A percentile compares a stretch with the other conserved stretches of the same genome.
These are phyloP conservation scores for Tenthredo amoena DNA, from an alignment of 2,888 invertebrate genomes.

Conservation along the genomic window DNA sequence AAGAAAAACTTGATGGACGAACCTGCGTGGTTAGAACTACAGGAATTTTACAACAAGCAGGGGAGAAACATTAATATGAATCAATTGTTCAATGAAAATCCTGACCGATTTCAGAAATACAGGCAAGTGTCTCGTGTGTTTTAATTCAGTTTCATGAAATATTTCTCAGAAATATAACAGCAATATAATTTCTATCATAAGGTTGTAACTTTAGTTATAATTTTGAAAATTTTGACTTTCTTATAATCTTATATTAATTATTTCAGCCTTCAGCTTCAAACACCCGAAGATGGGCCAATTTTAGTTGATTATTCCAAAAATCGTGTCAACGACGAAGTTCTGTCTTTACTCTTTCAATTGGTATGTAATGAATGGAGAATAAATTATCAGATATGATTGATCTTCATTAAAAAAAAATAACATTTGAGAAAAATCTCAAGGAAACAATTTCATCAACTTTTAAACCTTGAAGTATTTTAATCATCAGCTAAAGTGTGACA, in stretches of 20 bases:
- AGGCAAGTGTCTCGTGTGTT: constrained; percentile 82
- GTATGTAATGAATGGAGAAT: constrained; percentile 77
- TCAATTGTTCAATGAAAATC: constrained; percentile 90
- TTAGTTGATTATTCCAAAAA: constrained; percentile 99
- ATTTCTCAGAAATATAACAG: too few relatives aligned
- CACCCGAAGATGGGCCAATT: constrained; percentile 93
- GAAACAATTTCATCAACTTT: background rate
- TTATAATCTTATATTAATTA: constrained; percentile 38
- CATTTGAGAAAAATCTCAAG: background rate
- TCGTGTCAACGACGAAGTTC: constrained; percentile 88
- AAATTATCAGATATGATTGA: background rate
- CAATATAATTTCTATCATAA: too few relatives aligned
- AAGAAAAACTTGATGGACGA: constrained; percentile 83
- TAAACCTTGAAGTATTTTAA: background rate
- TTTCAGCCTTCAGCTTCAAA: constrained; percentile 86
- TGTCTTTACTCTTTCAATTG: constrained; percentile 88
- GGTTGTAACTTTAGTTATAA: too few relatives aligned
- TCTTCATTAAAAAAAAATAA: background rate
- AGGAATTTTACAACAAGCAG: constrained; percentile 86
- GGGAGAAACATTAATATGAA: constrained; percentile 89
- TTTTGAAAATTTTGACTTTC: background rate
- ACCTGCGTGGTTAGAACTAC: constrained; percentile 87
- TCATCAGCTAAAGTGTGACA: constrained; percentile 31
- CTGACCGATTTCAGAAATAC: constrained; percentile 91
- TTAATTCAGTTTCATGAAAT: constrained; percentile 15